Evolutionary conservation across 2,797 vertebrate genomes (phyloP).

Genomic region (Pitangus sulphuratus): DNA sequence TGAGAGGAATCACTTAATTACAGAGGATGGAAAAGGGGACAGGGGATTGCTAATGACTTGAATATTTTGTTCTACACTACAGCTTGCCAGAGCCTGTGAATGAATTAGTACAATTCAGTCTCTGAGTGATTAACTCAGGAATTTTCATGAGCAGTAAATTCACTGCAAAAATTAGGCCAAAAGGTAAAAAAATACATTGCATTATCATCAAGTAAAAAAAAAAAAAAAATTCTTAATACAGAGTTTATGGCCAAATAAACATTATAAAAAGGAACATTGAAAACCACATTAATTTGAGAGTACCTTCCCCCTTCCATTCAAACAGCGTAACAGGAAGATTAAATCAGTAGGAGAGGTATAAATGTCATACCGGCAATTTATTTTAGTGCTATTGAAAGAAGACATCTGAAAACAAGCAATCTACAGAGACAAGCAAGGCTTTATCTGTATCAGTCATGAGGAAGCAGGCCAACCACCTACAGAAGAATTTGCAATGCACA

Average conservation of each 20-base stretch:
- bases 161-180: background rate
- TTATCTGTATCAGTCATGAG: background rate
- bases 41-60: background rate
- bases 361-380: constrained; percentile 47
- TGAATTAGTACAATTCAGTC: background rate
- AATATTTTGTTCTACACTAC: background rate
- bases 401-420: constrained; percentile 12
- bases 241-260: constrained; percentile 1
- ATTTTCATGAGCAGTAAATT: constrained; percentile 29
- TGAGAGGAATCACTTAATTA: background rate
- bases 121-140: constrained; percentile 21
- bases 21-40: background rate
- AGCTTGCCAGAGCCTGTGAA: background rate
- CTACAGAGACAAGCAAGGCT: background rate
- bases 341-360: constrained; percentile 37
- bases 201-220: background rate
- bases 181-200: background rate
- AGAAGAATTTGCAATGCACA: background rate
- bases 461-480: background rate
- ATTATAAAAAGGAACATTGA: background rate
- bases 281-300: constrained; percentile 1
- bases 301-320: background rate
- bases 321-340: background rate
- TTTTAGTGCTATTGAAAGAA: constrained; percentile 24
- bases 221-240: background rate